Evolutionary conservation across 2,888 invertebrate genomes (phyloP).

Genomic region (Phorcus lineatus): DNA sequence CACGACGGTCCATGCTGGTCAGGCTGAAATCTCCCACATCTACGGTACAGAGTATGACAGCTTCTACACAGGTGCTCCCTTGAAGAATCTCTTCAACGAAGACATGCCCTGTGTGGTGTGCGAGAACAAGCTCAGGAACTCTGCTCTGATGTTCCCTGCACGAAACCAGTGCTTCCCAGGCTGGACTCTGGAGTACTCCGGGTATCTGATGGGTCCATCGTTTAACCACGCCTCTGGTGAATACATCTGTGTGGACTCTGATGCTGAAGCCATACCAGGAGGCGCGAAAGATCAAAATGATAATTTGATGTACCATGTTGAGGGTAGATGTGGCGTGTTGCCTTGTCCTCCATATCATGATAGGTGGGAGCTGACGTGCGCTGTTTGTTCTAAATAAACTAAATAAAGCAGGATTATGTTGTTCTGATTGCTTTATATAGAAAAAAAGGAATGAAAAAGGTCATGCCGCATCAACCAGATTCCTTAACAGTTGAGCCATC

Average conservation of each 20-base stretch:
- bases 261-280: conserved; percentile 29
- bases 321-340: conserved; percentile 33
- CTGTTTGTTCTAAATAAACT: conserved; percentile 20
- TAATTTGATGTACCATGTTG: conserved; percentile 30
- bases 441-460: too few species aligned
- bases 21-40: neutral
- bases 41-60: neutral
- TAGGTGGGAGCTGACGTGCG: conserved; percentile 32
- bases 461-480: too few species aligned
- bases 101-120: neutral
- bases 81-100: neutral
- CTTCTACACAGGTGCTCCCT: neutral
- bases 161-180: neutral
- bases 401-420: too few species aligned
- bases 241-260: conserved; percentile 35
- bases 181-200: neutral
- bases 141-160: neutral
- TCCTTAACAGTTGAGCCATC: too few species aligned
- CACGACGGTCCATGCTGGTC: neutral
- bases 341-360: conserved; percentile 35
- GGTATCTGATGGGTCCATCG: neutral
- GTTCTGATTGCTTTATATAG: too few species aligned
- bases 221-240: neutral
- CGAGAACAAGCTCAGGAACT: neutral
- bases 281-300: conserved; percentile 26